Evolutionary conservation across 1,140 invertebrate genomes (phyloP).

Genomic region (Drosophila carrolli): DNA sequence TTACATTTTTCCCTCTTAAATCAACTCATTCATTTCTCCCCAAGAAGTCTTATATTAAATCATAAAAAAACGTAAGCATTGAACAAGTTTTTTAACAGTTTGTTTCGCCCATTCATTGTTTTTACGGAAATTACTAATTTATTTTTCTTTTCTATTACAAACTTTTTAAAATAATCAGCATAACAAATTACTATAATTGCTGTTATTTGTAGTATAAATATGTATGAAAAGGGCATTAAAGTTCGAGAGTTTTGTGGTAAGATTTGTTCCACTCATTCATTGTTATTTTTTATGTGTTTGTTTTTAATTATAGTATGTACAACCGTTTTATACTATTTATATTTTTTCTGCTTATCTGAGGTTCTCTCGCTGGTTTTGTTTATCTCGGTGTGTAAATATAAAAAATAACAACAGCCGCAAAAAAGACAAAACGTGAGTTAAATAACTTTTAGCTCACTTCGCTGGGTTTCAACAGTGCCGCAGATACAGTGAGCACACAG

Average conservation of each 20-base stretch:
- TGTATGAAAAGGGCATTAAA: background rate
- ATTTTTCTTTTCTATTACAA: background rate
- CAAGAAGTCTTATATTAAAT: background rate
- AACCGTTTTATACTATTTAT: constrained; percentile 18
- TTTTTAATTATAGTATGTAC: constrained; percentile 45
- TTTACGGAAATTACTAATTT: background rate
- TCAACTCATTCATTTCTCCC: background rate
- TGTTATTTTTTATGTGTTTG: constrained; percentile 44
- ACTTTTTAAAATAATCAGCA: background rate
- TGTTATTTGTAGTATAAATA: no score
- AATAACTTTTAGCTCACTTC: constrained; percentile 54
- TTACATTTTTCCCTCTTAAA: background rate
- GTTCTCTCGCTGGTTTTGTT: constrained; percentile 31
- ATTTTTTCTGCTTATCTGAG: constrained; percentile 28
- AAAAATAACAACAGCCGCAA: constrained; percentile 19
- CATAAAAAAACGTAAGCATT: background rate
- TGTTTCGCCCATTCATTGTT: constrained; percentile 20
- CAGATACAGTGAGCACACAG: constrained; percentile 22
- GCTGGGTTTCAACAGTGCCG: constrained; percentile 13
- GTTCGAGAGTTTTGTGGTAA: background rate
- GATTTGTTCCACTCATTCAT: constrained; percentile 32
- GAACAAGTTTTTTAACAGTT: background rate
- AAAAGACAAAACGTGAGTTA: constrained; percentile 55
- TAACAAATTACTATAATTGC: no score
- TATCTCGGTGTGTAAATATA: constrained; percentile 44